These are phyloP conservation scores for Leptodactylus fuscus DNA, from an alignment of 2,113 vertebrate species.

Conservation along the genomic window DNA sequence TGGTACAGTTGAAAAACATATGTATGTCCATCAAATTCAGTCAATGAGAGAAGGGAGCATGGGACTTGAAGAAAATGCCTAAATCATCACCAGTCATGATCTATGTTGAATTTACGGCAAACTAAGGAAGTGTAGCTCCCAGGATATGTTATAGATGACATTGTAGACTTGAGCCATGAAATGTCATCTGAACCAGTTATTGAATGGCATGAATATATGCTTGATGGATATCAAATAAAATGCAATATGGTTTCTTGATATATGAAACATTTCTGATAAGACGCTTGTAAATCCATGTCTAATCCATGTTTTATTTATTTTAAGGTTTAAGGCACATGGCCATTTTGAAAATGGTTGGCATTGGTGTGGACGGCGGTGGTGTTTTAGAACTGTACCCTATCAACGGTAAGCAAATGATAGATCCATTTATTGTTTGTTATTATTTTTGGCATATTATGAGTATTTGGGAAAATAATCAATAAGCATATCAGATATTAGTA, in stretches of 20 bases:
- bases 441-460: background rate
- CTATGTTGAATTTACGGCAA: no score
- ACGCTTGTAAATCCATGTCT: no score
- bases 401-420: slow-evolving; percentile 83
- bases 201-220: background rate
- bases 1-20: no score
- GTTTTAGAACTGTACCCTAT: slow-evolving; percentile 95
- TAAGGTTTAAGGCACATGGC: slow-evolving; percentile 94
- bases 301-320: slow-evolving; percentile 56
- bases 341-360: slow-evolving; percentile 88
- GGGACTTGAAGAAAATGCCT: no score
- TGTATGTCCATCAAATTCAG: no score
- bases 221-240: background rate
- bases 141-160: background rate
- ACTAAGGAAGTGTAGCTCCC: background rate
- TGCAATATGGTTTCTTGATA: no score
- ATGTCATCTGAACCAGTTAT: background rate
- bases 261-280: no score
- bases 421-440: no score
- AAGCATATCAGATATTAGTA: background rate
- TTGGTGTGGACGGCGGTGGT: slow-evolving; percentile 83
- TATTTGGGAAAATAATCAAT: slow-evolving; percentile 4
- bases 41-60: no score
- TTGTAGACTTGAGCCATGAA: no score
- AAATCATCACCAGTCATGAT: background rate